A percentile compares a stretch with the other conserved stretches of the same genome.
Conservation (phyloP, 2,888 invertebrate genomes). For the Chrysomela aeneicollis region DNA sequence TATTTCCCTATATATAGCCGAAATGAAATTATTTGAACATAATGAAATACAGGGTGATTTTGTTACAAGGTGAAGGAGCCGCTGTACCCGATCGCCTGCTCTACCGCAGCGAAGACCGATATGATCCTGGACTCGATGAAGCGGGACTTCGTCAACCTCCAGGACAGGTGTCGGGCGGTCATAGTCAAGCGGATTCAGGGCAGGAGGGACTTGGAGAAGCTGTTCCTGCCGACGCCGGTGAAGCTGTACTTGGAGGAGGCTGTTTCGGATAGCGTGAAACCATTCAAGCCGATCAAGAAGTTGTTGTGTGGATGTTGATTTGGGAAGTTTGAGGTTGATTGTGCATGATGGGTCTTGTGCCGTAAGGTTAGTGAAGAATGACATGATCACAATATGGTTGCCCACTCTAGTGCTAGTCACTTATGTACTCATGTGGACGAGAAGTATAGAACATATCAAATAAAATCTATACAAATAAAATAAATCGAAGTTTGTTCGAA, state of each 20-base stretch:
- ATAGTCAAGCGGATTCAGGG: conserved; percentile 66
- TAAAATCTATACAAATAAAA: too few relatives aligned
- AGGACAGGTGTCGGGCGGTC: conserved; percentile 72
- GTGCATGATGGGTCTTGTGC: too few relatives aligned
- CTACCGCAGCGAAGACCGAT: conserved; percentile 79
- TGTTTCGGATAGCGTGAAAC: conserved; percentile 58
- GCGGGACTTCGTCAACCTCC: conserved; percentile 71
- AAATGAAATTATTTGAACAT: too few relatives aligned
- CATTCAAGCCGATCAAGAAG: conserved; percentile 55
- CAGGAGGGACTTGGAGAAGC: conserved; percentile 64
- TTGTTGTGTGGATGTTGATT: background rate
- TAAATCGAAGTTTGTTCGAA: too few relatives aligned
- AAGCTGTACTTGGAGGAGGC: conserved; percentile 67
- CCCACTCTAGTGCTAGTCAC: too few relatives aligned
- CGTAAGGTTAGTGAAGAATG: too few relatives aligned
- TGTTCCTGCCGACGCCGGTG: conserved; percentile 68
- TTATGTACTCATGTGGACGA: too few relatives aligned
- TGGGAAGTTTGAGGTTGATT: too few relatives aligned
- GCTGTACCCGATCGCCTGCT: conserved; percentile 74
- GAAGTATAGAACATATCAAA: too few relatives aligned
- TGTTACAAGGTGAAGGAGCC: conserved; percentile 63
- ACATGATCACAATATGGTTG: too few relatives aligned
- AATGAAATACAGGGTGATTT: too few relatives aligned
- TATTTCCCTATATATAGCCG: too few relatives aligned
- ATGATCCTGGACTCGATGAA: conserved; percentile 70